Evolutionary conservation across 2,888 invertebrate genomes (phyloP).

Genomic region (Archaeoteleia sp.): DNA sequence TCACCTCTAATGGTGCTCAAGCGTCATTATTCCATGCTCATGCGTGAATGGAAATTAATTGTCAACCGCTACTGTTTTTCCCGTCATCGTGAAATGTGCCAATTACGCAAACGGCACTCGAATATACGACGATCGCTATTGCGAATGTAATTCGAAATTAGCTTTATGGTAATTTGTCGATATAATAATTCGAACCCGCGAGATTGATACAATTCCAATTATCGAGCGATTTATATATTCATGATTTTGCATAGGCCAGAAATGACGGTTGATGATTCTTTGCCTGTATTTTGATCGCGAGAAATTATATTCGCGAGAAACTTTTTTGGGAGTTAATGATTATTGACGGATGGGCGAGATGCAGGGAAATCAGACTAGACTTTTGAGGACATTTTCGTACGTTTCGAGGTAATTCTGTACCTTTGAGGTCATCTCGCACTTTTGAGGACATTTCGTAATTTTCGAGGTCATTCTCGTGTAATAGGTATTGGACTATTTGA

Average conservation of each 20-base stretch:
- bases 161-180: slow-evolving; percentile 47
- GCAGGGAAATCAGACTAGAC: too few species aligned
- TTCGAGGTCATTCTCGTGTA: too few species aligned
- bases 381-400: too few species aligned
- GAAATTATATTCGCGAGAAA: too few species aligned
- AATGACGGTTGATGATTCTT: too few species aligned
- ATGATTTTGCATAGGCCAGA: slow-evolving; percentile 3
- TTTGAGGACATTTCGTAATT: too few species aligned
- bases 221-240: slow-evolving; percentile 36
- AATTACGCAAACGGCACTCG: slow-evolving; percentile 43
- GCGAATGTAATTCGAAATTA: slow-evolving; percentile 50
- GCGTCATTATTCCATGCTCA: slow-evolving; percentile 44
- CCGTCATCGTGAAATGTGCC: slow-evolving; percentile 49
- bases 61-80: slow-evolving; percentile 48
- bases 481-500: too few species aligned
- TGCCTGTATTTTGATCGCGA: too few species aligned
- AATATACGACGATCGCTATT: slow-evolving; percentile 35
- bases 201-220: slow-evolving; percentile 42
- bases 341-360: too few species aligned
- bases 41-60: slow-evolving; percentile 46
- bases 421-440: too few species aligned
- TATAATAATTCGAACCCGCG: slow-evolving; percentile 34
- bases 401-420: too few species aligned
- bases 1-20: slow-evolving; percentile 33
- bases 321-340: too few species aligned